A percentile compares a stretch with the other conserved stretches of the same genome.
Evolutionary conservation across 2,888 invertebrate genomes (phyloP).

Genomic region (Eupithecia inturbata): DNA sequence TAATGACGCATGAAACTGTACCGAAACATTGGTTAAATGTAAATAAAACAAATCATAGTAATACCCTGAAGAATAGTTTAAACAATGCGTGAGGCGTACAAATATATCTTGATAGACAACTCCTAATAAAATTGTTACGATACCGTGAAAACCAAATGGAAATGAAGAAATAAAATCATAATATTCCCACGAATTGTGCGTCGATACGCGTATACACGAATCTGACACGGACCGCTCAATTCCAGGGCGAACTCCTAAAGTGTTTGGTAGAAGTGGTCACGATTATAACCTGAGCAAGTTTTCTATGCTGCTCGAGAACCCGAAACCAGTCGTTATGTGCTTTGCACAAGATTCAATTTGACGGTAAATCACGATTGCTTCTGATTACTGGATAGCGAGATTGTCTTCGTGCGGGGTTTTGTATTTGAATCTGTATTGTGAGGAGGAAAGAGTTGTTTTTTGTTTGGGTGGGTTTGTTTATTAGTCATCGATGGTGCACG

Average conservation of each 20-base stretch:
- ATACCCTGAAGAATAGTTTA: neutral
- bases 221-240: slow-evolving; percentile 81
- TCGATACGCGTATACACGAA: slow-evolving; percentile 68
- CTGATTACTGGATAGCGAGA: slow-evolving; percentile 63
- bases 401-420: slow-evolving; percentile 43
- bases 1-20: neutral
- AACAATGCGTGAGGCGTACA: slow-evolving; percentile 29
- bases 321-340: slow-evolving; percentile 55
- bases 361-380: slow-evolving; percentile 54
- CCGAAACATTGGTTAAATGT: neutral
- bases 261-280: slow-evolving; percentile 81
- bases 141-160: slow-evolving; percentile 55
- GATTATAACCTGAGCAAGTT: slow-evolving; percentile 66
- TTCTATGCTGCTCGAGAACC: slow-evolving; percentile 22
- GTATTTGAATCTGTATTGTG: slow-evolving; percentile 35
- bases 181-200: slow-evolving; percentile 71
- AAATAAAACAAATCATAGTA: neutral
- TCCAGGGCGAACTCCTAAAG: slow-evolving; percentile 78
- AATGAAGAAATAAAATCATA: slow-evolving; percentile 76
- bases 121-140: slow-evolving; percentile 53
- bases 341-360: slow-evolving; percentile 53
- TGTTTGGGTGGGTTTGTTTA: slow-evolving; percentile 63
- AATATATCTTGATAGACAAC: slow-evolving; percentile 34
- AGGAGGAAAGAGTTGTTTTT: slow-evolving; percentile 36
- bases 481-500: slow-evolving; percentile 84